phyloP scores from a whole-genome alignment of 2,888 invertebrate genomes.

The Polietes domitor region DNA sequence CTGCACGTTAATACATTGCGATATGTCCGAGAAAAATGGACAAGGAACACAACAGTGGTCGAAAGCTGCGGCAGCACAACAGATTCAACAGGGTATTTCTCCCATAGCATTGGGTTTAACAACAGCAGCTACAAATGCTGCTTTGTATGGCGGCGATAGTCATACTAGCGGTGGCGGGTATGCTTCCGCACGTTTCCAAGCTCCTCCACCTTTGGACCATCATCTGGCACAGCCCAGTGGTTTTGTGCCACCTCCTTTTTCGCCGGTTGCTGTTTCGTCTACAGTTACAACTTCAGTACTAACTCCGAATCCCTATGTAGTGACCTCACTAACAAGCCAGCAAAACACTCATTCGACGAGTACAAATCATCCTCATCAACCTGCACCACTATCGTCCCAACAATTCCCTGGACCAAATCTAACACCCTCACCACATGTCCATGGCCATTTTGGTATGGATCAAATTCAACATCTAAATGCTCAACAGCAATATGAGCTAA shows the following conservation, averaged over 20 bases:
- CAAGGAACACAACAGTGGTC: constrained; percentile 78
- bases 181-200: constrained; percentile 73
- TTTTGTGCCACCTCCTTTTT: constrained; percentile 75
- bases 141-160: constrained; percentile 65
- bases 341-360: constrained; percentile 29
- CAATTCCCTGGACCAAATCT: constrained; percentile 58
- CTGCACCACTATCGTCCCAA: constrained; percentile 49
- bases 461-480: constrained; percentile 71
- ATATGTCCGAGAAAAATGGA: constrained; percentile 80
- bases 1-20: constrained; percentile 57
- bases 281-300: constrained; percentile 72
- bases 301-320: constrained; percentile 75
- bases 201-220: constrained; percentile 73
- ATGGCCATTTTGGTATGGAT: constrained; percentile 70
- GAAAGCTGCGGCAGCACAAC: constrained; percentile 69
- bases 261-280: constrained; percentile 64
- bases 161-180: constrained; percentile 66
- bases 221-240: constrained; percentile 71
- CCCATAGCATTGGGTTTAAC: constrained; percentile 57
- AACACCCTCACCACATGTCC: constrained; percentile 34
- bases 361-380: constrained; percentile 53
- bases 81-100: constrained; percentile 58
- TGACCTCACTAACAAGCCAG: constrained; percentile 47
- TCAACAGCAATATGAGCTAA: constrained; percentile 74
- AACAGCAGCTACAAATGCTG: constrained; percentile 53